Base-by-base conservation (phyloP, 2,888 invertebrate genomes). In the Andrena camellia region DNA sequence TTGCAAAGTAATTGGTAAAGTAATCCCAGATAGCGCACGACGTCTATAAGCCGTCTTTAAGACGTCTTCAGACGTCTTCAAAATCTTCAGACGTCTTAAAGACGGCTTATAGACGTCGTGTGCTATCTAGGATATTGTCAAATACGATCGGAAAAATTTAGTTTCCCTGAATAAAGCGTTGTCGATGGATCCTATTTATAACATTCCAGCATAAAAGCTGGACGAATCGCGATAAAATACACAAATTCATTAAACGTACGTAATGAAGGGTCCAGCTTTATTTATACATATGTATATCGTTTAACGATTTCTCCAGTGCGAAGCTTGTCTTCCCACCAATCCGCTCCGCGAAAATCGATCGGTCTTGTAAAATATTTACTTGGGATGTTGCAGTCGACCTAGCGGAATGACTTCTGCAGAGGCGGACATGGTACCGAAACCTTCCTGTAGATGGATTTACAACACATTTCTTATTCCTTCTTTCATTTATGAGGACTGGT, bases 301-400 rank as follows among this genome's bases (percentile, higher is more conserved):
- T 66, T 75, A 69, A 67, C 75, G 75, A 86, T 78, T 70, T 71
- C 78, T 71, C 52, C 52, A 68, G n/a, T n/a, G 23, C 1, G 5
- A 57, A 29, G 74, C 62, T 67, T 66, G 57, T 50, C 50, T 78
- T 75, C 66, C 73, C 69, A 69, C 52, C 75, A 77, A 66, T 69
- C n/a, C 64, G 50, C 66, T 71, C 66, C 63, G 63, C 26, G 62
- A 76, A 74, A 81, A 85, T 82, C 82, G 83, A 87, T 64, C 80
- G 54, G 70, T 78, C 66, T 66, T 83, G 83, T 84, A 64, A 89
- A 89, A 89, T 87, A 87, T 89, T 89, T 86, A 85, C 64, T 62
- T 54, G 77, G 69, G 68, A 87, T 78, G 78, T 86, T 86, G 71
- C 74, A 84, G 70, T 71, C 67, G 42, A 42, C 75, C 62, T 82